Conservation (phyloP, 2,113 vertebrate genomes). For the Hepsetus odoe region DNA sequence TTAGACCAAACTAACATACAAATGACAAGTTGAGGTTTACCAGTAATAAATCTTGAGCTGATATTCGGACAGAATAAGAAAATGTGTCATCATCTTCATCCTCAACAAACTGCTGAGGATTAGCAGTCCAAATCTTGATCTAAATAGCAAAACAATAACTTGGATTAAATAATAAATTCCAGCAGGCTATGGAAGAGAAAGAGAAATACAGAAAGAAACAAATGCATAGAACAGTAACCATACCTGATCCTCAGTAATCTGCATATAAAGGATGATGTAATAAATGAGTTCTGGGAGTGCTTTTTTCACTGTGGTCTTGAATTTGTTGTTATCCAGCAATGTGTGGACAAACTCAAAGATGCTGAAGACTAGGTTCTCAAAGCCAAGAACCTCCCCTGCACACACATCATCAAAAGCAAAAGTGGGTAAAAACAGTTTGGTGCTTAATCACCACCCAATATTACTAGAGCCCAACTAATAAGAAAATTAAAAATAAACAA, state of each 20-base stretch:
- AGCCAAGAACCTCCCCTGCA: constrained; percentile 94
- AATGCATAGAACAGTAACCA: background rate
- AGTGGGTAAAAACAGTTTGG: background rate
- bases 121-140: constrained; percentile 97
- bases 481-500: too few species aligned
- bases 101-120: constrained; percentile 97
- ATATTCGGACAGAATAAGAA: constrained; percentile 97
- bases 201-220: background rate
- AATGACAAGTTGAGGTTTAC: constrained; percentile 80
- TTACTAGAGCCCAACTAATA: too few species aligned
- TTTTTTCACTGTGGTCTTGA: constrained; percentile 96
- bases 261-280: constrained; percentile 98
- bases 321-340: constrained; percentile 94
- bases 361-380: constrained; percentile 98
- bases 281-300: constrained; percentile 96
- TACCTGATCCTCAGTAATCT: constrained; percentile 95
- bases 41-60: constrained; percentile 94
- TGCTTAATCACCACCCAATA: background rate
- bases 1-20: too few species aligned
- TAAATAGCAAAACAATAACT: constrained; percentile 52
- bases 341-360: constrained; percentile 99
- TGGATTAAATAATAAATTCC: background rate
- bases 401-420: constrained; percentile 12
- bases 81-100: constrained; percentile 98
- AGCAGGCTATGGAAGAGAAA: background rate